These are phyloP conservation scores for Hirtodrosophila cameraria DNA, from an alignment of 2,888 invertebrate genomes.

Conservation along the genomic window DNA sequence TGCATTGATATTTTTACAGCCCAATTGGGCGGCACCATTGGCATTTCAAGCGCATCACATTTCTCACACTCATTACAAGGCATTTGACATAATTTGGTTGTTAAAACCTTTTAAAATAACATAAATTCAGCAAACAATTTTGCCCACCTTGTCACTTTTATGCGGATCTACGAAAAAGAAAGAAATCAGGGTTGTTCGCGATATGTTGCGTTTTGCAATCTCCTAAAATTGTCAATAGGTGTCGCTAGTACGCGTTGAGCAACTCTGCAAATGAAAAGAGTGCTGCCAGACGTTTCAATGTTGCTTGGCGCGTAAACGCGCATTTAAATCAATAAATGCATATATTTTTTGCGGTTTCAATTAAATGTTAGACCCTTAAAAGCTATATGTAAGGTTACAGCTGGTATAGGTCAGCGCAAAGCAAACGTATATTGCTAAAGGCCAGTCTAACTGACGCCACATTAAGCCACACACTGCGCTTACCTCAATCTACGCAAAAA, in stretches of 20 bases:
- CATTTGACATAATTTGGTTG: slow-evolving; percentile 10
- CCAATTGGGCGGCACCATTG: background rate
- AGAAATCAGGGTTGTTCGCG: slow-evolving; percentile 63
- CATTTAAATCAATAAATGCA: background rate
- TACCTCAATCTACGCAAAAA: slow-evolving; percentile 63
- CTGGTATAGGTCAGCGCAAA: background rate
- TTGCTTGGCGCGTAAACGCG: background rate
- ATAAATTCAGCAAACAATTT: slow-evolving; percentile 55
- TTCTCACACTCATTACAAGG: background rate
- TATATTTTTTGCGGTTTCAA: background rate
- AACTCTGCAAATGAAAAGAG: slow-evolving; percentile 1
- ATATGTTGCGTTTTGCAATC: slow-evolving; percentile 15
- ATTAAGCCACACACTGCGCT: slow-evolving; percentile 48
- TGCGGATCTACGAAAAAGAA: slow-evolving; percentile 82
- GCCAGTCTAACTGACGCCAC: slow-evolving; percentile 66
- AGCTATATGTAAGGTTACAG: too few relatives aligned
- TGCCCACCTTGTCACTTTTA: slow-evolving; percentile 82
- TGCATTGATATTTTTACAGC: slow-evolving; percentile 8
- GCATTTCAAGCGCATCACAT: slow-evolving; percentile 27
- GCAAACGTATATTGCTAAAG: slow-evolving; percentile 11
- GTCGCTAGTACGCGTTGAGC: slow-evolving; percentile 16
- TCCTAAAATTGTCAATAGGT: slow-evolving; percentile 4
- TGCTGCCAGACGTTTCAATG: slow-evolving; percentile 27
- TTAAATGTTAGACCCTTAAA: too few relatives aligned
- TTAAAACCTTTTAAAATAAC: slow-evolving; percentile 19